Percentiles rank a stretch among this genome's conserved stretches.
These are phyloP conservation scores for Sceloporus undulatus DNA, from an alignment of 2,113 vertebrate genomes.

Conservation along the genomic window DNA sequence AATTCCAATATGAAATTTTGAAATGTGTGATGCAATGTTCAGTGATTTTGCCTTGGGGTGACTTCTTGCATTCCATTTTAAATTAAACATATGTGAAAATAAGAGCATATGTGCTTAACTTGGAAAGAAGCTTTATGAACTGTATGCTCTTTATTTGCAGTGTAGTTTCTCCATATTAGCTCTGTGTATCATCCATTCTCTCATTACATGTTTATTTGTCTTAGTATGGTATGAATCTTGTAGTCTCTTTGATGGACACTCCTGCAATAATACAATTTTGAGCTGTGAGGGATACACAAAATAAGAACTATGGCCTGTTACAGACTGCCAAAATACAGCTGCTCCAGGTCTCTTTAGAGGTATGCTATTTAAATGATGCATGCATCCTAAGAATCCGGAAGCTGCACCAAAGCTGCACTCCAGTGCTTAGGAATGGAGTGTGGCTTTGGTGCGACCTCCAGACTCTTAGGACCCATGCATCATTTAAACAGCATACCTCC, in stretches of 20 bases:
- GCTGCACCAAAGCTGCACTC: no score
- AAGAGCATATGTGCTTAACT: not conserved
- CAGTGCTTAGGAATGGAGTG: no score
- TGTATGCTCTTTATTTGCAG: not conserved
- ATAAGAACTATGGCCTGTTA: no score
- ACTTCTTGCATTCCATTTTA: not conserved
- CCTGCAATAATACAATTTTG: not conserved
- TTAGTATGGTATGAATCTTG: not conserved
- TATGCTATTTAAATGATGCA: no score
- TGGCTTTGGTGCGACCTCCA: no score
- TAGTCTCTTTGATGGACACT: not conserved
- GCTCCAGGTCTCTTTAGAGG: no score
- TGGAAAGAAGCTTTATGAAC: not conserved
- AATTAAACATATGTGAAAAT: not conserved
- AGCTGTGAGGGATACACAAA: not conserved
- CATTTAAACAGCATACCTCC: no score
- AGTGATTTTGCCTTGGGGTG: not conserved
- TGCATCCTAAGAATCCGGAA: no score
- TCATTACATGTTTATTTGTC: not conserved
- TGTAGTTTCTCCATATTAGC: not conserved
- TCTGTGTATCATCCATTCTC: not conserved
- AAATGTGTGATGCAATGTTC: constrained; percentile 1
- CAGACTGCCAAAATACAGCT: no score
- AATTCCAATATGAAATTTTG: not conserved
- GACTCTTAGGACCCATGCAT: no score